phyloP scores from a whole-genome alignment of 2,888 invertebrate species.

The Parnassius apollo region DNA sequence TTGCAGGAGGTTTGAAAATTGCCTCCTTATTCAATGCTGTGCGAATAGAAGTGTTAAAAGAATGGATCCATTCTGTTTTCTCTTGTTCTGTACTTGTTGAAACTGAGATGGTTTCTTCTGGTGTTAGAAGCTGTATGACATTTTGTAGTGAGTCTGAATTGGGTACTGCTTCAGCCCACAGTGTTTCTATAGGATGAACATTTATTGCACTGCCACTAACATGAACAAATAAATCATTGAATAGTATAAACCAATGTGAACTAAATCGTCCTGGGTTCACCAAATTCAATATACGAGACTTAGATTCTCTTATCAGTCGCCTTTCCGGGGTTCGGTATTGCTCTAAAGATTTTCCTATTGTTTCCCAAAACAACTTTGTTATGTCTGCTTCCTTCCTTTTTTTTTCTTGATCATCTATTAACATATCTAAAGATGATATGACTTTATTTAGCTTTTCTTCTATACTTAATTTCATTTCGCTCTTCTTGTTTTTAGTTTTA shows the following conservation, averaged over 20 bases:
- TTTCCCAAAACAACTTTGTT: conserved; percentile 89
- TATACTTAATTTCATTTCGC: conserved; percentile 64
- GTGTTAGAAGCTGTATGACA: conserved; percentile 86
- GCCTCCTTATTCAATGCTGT: conserved; percentile 83
- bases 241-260: conserved; percentile 89
- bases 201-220: conserved; percentile 84
- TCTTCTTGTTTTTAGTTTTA: conserved; percentile 65
- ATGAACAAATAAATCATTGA: conserved; percentile 91
- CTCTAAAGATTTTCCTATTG: conserved; percentile 83
- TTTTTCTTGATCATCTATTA: conserved; percentile 83
- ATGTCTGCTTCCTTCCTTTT: conserved; percentile 84
- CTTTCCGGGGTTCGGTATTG: conserved; percentile 83
- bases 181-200: conserved; percentile 85
- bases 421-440: conserved; percentile 81
- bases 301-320: conserved; percentile 89
- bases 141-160: conserved; percentile 84
- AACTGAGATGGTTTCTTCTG: conserved; percentile 88
- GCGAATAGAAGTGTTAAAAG: conserved; percentile 87
- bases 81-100: conserved; percentile 84
- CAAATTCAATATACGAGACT: conserved; percentile 84
- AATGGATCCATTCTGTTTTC: conserved; percentile 90
- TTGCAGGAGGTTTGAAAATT: conserved; percentile 84
- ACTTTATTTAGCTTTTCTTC: conserved; percentile 81
- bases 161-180: conserved; percentile 90
- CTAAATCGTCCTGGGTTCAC: conserved; percentile 87